Conservation (phyloP, 2,113 vertebrate genomes). For the Maylandia zebra region DNA sequence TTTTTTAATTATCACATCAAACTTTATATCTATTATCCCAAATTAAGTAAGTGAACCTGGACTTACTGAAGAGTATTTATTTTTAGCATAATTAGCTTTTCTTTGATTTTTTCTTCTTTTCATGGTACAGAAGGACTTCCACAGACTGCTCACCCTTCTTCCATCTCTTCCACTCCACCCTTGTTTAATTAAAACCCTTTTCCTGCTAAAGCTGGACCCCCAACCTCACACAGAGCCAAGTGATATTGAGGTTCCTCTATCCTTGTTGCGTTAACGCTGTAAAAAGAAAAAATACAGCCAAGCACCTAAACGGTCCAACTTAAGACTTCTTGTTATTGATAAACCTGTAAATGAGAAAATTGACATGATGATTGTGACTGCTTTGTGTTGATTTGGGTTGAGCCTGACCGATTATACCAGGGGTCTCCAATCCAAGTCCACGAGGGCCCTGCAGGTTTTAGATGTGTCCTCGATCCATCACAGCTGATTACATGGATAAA, state of each 20-base stretch:
- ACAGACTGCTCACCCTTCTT: background rate
- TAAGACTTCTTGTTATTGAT: background rate
- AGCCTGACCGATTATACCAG: background rate
- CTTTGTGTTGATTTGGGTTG: background rate
- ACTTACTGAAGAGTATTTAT: background rate
- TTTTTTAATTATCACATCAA: background rate
- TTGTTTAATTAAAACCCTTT: background rate
- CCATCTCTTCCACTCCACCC: background rate
- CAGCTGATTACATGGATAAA: background rate
- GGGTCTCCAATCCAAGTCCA: background rate
- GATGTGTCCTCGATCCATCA: background rate
- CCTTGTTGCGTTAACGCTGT: background rate
- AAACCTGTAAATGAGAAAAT: slow-evolving; percentile 19
- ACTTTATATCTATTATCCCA: background rate
- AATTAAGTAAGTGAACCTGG: background rate
- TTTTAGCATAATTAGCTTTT: background rate
- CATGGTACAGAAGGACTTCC: background rate
- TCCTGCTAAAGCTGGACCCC: background rate
- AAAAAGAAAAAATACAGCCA: background rate
- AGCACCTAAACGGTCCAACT: background rate
- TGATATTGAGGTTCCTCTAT: background rate
- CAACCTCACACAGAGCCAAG: background rate
- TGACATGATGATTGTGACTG: background rate
- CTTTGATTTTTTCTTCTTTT: background rate
- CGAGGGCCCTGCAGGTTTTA: background rate